Evolutionary conservation across 2,113 vertebrate species (phyloP).

Genomic region (Malaclemys terrapin): DNA sequence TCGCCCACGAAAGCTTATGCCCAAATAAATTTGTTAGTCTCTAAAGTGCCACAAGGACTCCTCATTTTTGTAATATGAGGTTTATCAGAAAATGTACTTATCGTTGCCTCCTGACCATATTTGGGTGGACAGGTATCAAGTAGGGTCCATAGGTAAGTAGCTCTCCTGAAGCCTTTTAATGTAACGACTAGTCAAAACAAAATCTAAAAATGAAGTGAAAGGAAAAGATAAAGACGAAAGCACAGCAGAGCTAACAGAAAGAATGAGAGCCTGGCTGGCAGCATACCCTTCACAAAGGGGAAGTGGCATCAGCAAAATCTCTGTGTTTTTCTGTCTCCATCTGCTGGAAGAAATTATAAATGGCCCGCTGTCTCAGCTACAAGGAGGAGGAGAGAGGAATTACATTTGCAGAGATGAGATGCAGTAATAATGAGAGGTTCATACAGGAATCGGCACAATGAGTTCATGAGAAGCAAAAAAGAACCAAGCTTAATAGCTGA

Average conservation of each 20-base stretch:
- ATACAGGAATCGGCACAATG: neutral
- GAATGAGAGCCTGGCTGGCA: conserved; percentile 39
- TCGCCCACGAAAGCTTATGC: too few species aligned
- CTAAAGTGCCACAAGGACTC: too few species aligned
- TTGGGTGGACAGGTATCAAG: conserved; percentile 36
- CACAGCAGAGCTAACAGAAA: neutral
- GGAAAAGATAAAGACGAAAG: neutral
- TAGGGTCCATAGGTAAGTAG: neutral
- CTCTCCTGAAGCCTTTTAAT: neutral
- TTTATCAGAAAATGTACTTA: conserved; percentile 51
- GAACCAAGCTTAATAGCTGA: neutral
- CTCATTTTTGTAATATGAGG: neutral
- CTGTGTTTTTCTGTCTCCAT: conserved; percentile 36
- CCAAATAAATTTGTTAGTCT: too few species aligned
- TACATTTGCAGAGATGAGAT: conserved; percentile 39
- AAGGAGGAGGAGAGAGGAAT: conserved; percentile 59
- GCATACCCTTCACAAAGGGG: neutral
- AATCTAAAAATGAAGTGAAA: conserved; percentile 35
- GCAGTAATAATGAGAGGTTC: neutral
- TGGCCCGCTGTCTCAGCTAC: conserved; percentile 34
- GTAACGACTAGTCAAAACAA: neutral
- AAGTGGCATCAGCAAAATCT: neutral
- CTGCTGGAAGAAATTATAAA: conserved; percentile 48
- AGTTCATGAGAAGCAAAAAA: conserved; percentile 23
- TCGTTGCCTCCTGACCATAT: conserved; percentile 52